Conservation (phyloP, 2,888 invertebrate genomes). For the Encarsia formosa region DNA sequence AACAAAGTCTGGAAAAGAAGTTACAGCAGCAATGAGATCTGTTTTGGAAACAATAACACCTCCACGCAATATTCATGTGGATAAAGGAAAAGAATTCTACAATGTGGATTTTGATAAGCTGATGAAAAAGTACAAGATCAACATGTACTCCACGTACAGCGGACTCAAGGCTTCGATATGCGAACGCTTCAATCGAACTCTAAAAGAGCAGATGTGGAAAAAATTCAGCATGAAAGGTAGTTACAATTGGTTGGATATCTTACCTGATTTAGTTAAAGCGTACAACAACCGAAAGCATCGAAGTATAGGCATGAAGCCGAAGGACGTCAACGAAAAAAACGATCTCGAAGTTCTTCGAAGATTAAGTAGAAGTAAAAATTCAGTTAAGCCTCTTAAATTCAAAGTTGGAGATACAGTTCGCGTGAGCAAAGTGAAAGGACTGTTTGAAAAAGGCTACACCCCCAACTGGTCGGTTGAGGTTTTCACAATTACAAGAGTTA, state of each 20-base stretch:
- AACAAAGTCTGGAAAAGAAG: no score
- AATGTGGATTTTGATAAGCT: no score
- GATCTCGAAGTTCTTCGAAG: constrained; percentile 36
- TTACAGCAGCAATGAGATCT: no score
- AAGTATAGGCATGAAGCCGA: constrained; percentile 11
- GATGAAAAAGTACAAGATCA: no score
- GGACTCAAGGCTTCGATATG: constrained; percentile 37
- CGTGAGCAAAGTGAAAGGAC: constrained; percentile 37
- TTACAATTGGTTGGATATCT: constrained; percentile 29
- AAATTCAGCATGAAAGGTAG: constrained; percentile 27
- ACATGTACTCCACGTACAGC: constrained; percentile 27
- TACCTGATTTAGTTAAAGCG: constrained; percentile 10
- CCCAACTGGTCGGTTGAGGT: constrained; percentile 41
- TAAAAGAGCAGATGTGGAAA: constrained; percentile 34
- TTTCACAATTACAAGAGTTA: constrained; percentile 37
- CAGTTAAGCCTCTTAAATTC: neutral
- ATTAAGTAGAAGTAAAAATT: constrained; percentile 21
- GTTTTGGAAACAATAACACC: no score
- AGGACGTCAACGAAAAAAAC: constrained; percentile 30
- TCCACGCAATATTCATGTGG: no score
- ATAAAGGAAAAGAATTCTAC: no score
- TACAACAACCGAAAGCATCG: constrained; percentile 30
- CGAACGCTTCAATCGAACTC: constrained; percentile 36
- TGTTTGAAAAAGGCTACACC: constrained; percentile 37
- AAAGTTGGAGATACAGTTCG: no score